Base-by-base conservation (phyloP, 2,797 vertebrate species). In the Choloepus didactylus region DNA sequence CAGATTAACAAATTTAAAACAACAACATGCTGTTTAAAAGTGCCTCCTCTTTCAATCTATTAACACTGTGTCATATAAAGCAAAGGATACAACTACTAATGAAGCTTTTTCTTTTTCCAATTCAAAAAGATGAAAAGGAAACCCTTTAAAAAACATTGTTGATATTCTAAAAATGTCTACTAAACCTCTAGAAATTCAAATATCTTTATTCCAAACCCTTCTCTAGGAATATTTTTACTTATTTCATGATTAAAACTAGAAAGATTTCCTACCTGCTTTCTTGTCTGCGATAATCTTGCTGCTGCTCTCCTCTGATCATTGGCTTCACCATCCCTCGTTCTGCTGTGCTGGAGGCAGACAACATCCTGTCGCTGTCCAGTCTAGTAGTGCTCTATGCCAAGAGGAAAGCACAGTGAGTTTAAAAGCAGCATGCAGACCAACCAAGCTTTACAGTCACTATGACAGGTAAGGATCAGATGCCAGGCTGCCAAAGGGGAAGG, bases 251-350 rank as follows among this genome's bases (percentile, higher is more conserved):
- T 16, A n/a, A 2, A 56, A 12, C 0, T 15, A 59, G 29, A 29
- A 11, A 7, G 0, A 0, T 86, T 62, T 93, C 97, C 82, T 97
- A 99, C 98, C 98, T 98, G 98, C 95, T 97, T 15, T 99, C 98
- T 54, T 98, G 98, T 81, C 98, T 95, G 90, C 99, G 99, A 97
- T 97, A 97, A 77, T 99, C 99, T 95, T 99, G 99, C 97, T 99
- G 99, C 97, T 99, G 99, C 82, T 99, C 99, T 96, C 99, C 89
- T 23, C 98, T 98, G 44, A 99, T 98, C 99, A 99, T 99, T 0
- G 99, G 99, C 96, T 99, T 99, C 92, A 99, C 99, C 99, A 99
- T 99, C 23, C 99, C 99, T 77, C 99, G 98, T 97, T 99, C 99
- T 0, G 98, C 98, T 0, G 98, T 98, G 91, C 98, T 97, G 64